Evolutionary conservation across 2,888 invertebrate genomes (phyloP), one percentile per base, ranked within the genome.

Genomic region (Antheraea assamensis): DNA sequence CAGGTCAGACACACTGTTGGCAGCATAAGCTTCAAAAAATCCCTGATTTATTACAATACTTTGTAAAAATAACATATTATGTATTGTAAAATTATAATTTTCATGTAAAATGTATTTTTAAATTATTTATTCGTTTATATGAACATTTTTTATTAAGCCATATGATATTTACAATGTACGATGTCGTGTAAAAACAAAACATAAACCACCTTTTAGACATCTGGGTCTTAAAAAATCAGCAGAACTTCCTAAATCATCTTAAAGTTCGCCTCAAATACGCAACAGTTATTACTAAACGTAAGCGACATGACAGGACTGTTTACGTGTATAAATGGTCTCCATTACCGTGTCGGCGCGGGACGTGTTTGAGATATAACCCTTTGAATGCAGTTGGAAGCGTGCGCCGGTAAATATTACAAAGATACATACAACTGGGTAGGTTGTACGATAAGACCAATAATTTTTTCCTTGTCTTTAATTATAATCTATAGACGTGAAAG

Each of bases 321-420:
- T 86, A 85, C 83, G 78, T 84, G 86, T 89, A 91, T 86, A 90
- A 90, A 92, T 90, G 90, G 87, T 85, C 77, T 75, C 87, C 83
- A 89, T 90, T 90, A 90, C 83, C 79, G 64, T 73, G 81, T 80
- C 74, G 79, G 79, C 77, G 77, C 76, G 83, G 83, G 85, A 86
- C 87, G 86, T 82, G 86, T 87, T 90, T 91, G 91, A 92, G 91
- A 91, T 90, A 91, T 90, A 90, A 87, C 90, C 89, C 86, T 85
- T 87, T 85, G 77, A 87, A 82, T 91, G 89, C 90, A 90, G 88
- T 89, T 89, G 87, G 82, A 87, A 79, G 80, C 81, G 81, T 78
- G 76, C 81, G 80, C 77, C 78, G 82, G 83, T 82, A 83, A 85
- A 86, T 84, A 84, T 81, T 80, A 78, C 78, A 71, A 74, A 68